Evolutionary conservation across 2,797 vertebrate species (phyloP).

Genomic region (Apogon hyalosoma): DNA sequence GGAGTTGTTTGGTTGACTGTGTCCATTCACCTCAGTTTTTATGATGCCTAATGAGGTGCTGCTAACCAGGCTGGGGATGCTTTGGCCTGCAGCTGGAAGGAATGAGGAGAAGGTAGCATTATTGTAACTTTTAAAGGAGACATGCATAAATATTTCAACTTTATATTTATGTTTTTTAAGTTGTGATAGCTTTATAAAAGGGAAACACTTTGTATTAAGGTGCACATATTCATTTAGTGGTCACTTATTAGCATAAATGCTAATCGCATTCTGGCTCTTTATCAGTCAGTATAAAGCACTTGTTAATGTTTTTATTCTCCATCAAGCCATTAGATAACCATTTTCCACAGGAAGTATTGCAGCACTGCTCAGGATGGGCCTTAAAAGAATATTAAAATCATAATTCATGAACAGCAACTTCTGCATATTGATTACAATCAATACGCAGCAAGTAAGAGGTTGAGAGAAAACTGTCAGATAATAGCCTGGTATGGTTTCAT

Average conservation of each 20-base stretch:
- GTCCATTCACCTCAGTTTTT: conserved; percentile 92
- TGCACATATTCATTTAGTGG: too few species aligned
- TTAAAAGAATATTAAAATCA: too few species aligned
- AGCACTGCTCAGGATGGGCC: too few species aligned
- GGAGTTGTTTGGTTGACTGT: conserved; percentile 85
- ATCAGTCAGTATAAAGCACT: too few species aligned
- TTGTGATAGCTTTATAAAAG: too few species aligned
- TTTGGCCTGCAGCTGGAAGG: conserved; percentile 85
- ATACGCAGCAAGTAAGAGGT: background rate
- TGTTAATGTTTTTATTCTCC: too few species aligned
- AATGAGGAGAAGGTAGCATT: conserved; percentile 1
- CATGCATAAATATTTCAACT: background rate
- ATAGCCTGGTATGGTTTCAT: background rate
- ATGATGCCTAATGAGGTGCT: conserved; percentile 84
- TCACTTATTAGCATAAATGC: too few species aligned
- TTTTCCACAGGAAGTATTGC: too few species aligned
- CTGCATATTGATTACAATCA: background rate
- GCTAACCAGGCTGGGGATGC: conserved; percentile 84
- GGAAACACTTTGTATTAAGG: too few species aligned
- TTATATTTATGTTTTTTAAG: background rate
- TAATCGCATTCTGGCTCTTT: too few species aligned
- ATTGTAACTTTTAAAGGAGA: background rate
- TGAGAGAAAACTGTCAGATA: background rate
- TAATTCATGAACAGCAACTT: too few species aligned
- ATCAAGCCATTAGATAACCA: too few species aligned